Evolutionary conservation across 1,140 invertebrate species (phyloP), one percentile per base, ranked within the genome.

Genomic region (Zaprionus vittiger): DNA sequence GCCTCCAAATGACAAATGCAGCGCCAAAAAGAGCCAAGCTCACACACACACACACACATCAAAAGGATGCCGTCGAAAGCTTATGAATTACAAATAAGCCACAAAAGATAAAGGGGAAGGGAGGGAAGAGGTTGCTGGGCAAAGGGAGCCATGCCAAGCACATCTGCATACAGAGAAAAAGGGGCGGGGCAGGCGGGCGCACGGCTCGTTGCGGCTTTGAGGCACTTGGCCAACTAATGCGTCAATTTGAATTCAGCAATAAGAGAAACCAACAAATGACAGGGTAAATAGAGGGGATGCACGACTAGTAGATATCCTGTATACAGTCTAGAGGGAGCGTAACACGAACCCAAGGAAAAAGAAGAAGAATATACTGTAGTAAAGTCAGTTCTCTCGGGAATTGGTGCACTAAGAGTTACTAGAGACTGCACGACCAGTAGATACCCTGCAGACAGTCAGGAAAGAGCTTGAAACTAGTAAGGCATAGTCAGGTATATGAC

Each of bases 81-180:
- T 89, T 87, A 89, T 87, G 84, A 87, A 87, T 87, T 89, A 87
- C 84, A 87, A 87, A 87, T 84, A 75, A 81, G 73, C 69, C 73
- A 79, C 5, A 34, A 34, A 34, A 17, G n/a, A 9, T 1, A 31
- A 26, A 14, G 6, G 15, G 20, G 14, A 41, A n/a, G 17, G 26
- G 22, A 4, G 9, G 37, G 11, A 37, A 9, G 20, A 34, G 47
- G 15, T 55, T 68, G 47, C 64, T 47, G 62, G 64, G 47, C 63
- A 52, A 49, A 70, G 61, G 59, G 62, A 49, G 84, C 84, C 83
- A 80, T 80, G 83, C 61, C 77, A 68, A 66, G 22, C 56, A 66
- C 77, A 87, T 87, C 83, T 86, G 83, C 83, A 86, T 87, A 80
- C 54, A 11, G n/a, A 31, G 22, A 15, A 34, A 24, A 24, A 28